Evolutionary conservation across 2,797 vertebrate genomes (phyloP).

Genomic region (Lacerta viridis): DNA sequence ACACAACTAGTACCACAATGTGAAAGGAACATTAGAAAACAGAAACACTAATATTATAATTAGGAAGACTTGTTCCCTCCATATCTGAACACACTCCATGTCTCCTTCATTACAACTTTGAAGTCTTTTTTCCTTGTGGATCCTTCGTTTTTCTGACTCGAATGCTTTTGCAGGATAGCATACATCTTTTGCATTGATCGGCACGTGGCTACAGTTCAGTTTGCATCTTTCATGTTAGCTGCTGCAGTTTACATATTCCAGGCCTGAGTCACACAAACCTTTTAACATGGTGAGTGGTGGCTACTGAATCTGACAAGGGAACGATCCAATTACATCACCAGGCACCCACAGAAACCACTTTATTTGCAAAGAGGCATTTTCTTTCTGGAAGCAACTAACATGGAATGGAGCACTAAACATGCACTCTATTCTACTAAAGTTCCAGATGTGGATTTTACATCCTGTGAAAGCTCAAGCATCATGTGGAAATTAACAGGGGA

Average conservation of each 20-base stretch:
- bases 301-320: not conserved
- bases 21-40: no score
- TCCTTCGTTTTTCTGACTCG: constrained; percentile 67
- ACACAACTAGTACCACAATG: no score
- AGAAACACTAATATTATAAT: no score
- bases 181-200: constrained; percentile 51
- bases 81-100: no score
- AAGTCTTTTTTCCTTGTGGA: constrained; percentile 54
- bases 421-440: not conserved
- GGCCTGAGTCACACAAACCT: not conserved
- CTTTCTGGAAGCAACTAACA: no score
- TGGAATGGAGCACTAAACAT: no score
- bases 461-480: no score
- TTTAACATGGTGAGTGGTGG: no score
- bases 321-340: not conserved
- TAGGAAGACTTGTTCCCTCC: no score
- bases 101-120: constrained; percentile 18
- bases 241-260: not conserved
- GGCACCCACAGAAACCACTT: not conserved
- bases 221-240: not conserved
- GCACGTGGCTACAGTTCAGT: not conserved
- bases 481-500: no score
- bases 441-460: no score
- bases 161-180: constrained; percentile 55
- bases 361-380: no score